Percentiles rank a stretch among this genome's conserved stretches.
Conservation (phyloP, 1,140 invertebrate species). For the Oppia nitens region DNA sequence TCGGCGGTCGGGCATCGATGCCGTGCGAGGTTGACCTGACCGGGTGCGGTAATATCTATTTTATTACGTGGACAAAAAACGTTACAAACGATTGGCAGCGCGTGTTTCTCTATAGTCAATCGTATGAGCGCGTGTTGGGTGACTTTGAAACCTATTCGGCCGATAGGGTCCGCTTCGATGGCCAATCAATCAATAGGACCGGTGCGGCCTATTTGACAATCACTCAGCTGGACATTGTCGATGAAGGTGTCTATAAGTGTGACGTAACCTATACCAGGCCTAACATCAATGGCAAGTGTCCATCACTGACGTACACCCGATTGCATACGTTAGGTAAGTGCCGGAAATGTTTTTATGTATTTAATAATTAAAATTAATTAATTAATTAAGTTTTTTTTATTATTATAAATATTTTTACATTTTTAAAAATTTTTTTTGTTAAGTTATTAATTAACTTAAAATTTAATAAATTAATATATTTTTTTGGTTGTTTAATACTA, state of each 20-base stretch:
- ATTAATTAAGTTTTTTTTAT: no score
- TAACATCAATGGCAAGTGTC: constrained; percentile 36
- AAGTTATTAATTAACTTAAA: no score
- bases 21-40: constrained; percentile 21
- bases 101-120: constrained; percentile 21
- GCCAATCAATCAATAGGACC: constrained; percentile 9
- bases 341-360: no score
- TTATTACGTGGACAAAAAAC: constrained; percentile 24
- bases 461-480: no score
- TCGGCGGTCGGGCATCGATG: constrained; percentile 19
- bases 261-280: constrained; percentile 49
- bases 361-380: no score
- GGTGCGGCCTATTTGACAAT: constrained; percentile 19
- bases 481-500: no score
- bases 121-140: constrained; percentile 19
- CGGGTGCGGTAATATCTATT: constrained; percentile 23
- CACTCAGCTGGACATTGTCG: constrained; percentile 41
- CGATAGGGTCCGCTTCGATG: constrained; percentile 9
- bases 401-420: no score
- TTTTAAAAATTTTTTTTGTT: no score
- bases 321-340: constrained; percentile 16
- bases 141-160: constrained; percentile 9
- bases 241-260: constrained; percentile 66
- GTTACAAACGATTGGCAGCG: constrained; percentile 20
- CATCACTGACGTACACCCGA: constrained; percentile 18